These are phyloP conservation scores for Gobio gobio DNA, from an alignment of 2,113 vertebrate species.

Conservation along the genomic window DNA sequence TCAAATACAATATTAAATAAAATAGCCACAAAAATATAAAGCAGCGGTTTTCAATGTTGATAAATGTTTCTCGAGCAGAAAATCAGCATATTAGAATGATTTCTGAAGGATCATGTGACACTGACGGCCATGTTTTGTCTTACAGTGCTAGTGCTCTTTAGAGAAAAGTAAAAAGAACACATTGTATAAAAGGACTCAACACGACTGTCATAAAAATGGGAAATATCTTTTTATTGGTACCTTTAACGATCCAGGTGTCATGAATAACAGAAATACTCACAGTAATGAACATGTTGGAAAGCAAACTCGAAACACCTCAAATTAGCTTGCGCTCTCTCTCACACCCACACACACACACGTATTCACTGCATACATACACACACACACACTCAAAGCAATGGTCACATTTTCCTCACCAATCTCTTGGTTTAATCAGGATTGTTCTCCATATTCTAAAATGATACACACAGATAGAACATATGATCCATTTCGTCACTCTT, in stretches of 20 bases:
- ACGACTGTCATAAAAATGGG: constrained; percentile 35
- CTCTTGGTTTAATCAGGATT: background rate
- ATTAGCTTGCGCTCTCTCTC: background rate
- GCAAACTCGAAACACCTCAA: constrained; percentile 35
- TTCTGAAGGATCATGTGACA: background rate
- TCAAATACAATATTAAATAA: too few relatives aligned
- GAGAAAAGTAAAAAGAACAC: background rate
- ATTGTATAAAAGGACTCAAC: background rate
- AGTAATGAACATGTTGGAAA: constrained; percentile 52
- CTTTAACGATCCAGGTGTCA: constrained; percentile 48
- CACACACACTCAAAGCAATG: background rate
- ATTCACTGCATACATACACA: too few relatives aligned
- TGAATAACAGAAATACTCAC: constrained; percentile 55
- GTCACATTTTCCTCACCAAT: background rate
- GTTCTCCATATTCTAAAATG: background rate
- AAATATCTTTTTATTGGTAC: constrained; percentile 58
- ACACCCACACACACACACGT: background rate
- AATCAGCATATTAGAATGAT: background rate
- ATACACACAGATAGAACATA: background rate
- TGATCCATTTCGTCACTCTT: constrained; percentile 21
- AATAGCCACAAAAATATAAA: too few relatives aligned
- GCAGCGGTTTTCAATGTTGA: too few relatives aligned
- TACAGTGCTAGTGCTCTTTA: background rate
- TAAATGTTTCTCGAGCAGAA: background rate
- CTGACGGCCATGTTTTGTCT: background rate